Evolutionary conservation across 2,797 vertebrate genomes (phyloP).

Genomic region (Phrynocephalus forsythii): DNA sequence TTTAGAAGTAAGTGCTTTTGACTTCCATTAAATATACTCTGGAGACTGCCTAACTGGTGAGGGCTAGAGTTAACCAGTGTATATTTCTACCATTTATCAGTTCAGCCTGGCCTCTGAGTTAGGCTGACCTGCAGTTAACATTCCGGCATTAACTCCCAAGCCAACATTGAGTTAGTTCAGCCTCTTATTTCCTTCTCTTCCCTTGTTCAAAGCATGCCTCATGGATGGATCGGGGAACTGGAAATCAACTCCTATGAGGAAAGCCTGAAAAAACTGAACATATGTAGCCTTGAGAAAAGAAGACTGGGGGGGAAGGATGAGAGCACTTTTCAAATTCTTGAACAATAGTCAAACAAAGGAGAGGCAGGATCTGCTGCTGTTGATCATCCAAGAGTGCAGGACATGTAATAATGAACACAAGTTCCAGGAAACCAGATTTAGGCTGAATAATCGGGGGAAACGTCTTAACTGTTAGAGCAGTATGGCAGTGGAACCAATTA

Average conservation of each 20-base stretch:
- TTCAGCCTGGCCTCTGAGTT: not conserved
- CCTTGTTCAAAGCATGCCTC: not conserved
- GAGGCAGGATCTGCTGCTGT: not conserved
- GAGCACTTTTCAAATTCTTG: too few species aligned
- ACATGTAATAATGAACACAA: too few species aligned
- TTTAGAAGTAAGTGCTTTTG: not conserved
- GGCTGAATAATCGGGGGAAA: too few species aligned
- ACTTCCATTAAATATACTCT: not conserved
- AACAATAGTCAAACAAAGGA: too few species aligned
- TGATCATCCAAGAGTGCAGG: too few species aligned
- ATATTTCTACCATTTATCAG: not conserved
- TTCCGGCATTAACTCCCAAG: not conserved
- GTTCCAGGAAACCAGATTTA: too few species aligned
- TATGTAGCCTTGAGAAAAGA: too few species aligned
- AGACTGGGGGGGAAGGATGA: too few species aligned
- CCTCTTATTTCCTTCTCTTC: not conserved
- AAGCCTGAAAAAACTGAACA: too few species aligned
- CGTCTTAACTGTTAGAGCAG: too few species aligned
- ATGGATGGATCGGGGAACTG: not conserved
- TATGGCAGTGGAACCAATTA: too few species aligned
- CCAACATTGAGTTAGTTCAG: not conserved
- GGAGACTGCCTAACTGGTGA: not conserved
- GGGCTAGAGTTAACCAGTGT: not conserved
- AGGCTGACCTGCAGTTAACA: not conserved
- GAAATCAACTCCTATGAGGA: too few species aligned